phyloP scores from a whole-genome alignment of 2,888 invertebrate genomes.

The Calliopum simillimum region DNA sequence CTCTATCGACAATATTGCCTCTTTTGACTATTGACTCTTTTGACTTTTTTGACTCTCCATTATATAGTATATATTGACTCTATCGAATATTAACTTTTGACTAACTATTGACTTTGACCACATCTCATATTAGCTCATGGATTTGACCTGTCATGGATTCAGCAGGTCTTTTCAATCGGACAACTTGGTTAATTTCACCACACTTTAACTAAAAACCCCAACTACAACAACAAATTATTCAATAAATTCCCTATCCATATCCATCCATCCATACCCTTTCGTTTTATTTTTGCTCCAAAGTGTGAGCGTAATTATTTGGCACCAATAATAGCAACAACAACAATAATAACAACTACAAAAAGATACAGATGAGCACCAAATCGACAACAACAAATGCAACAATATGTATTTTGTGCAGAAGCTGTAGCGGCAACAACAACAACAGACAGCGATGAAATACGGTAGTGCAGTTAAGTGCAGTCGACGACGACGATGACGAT shows the following conservation, averaged over 20 bases:
- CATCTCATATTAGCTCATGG: too few relatives aligned
- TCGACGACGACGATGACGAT: not conserved
- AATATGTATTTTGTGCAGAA: not conserved
- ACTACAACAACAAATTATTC: not conserved
- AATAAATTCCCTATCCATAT: not conserved
- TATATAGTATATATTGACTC: too few relatives aligned
- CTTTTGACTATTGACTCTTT: too few relatives aligned
- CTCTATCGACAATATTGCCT: not conserved
- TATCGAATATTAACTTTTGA: too few relatives aligned
- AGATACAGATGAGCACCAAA: constrained; percentile 22
- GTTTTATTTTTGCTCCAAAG: not conserved
- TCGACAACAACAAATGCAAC: constrained; percentile 13
- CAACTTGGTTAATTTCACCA: not conserved
- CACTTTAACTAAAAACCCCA: not conserved
- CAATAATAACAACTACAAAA: too few relatives aligned
- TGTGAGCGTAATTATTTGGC: constrained; percentile 25
- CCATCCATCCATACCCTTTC: too few relatives aligned
- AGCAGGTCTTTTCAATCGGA: too few relatives aligned
- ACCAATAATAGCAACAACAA: not conserved
- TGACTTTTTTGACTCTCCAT: not conserved
- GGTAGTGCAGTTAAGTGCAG: not conserved
- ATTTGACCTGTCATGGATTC: too few relatives aligned
- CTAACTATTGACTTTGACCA: too few relatives aligned
- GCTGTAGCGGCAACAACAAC: not conserved
- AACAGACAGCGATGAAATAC: constrained; percentile 6